These are phyloP conservation scores for Pemphredon lugubris DNA, from an alignment of 2,888 invertebrate genomes.

Conservation along the genomic window DNA sequence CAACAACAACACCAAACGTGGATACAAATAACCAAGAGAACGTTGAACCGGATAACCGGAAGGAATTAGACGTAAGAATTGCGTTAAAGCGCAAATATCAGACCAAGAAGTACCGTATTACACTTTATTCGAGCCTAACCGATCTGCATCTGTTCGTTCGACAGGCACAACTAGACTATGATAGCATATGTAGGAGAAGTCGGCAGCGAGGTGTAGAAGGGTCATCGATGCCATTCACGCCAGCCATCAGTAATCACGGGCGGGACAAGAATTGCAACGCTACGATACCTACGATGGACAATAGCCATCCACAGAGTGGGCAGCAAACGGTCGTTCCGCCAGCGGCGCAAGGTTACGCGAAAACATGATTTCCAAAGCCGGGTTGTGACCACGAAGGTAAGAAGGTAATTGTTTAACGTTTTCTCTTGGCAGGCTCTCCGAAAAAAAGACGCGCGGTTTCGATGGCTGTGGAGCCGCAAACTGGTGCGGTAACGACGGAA, in stretches of 20 bases:
- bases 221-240: conserved; percentile 74
- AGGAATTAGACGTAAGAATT: conserved; percentile 79
- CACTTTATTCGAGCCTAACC: no score
- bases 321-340: conserved; percentile 72
- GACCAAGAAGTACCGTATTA: no score
- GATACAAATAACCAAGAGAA: conserved; percentile 85
- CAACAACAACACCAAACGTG: conserved; percentile 81
- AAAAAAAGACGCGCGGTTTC: conserved; percentile 82
- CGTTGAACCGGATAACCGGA: conserved; percentile 86
- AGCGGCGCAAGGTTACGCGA: conserved; percentile 70
- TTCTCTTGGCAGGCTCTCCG: conserved; percentile 77
- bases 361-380: not conserved
- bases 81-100: no score
- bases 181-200: conserved; percentile 84
- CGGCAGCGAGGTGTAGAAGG: conserved; percentile 82
- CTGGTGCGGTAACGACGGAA: conserved; percentile 72
- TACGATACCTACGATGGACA: conserved; percentile 82
- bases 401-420: not conserved
- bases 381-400: no score
- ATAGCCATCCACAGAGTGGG: conserved; percentile 73
- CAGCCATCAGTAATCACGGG: conserved; percentile 77
- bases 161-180: conserved; percentile 85
- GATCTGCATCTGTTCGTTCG: no score
- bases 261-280: conserved; percentile 88
- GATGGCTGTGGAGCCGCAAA: conserved; percentile 80